Evolutionary conservation across 2,113 vertebrate species (phyloP).

Genomic region (Gavialis gangeticus): DNA sequence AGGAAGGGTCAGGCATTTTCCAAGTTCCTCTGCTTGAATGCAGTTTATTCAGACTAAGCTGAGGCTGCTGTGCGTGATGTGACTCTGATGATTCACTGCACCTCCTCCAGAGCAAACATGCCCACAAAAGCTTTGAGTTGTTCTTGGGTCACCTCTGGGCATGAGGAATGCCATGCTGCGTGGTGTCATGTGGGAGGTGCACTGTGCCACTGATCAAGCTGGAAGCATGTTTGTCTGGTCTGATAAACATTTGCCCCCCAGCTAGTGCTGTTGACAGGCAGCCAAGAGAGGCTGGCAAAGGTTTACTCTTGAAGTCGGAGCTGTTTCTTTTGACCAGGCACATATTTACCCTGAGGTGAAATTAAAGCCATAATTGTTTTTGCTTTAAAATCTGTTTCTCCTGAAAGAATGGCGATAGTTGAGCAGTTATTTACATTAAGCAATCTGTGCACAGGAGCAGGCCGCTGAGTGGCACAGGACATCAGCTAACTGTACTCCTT

Average conservation of each 20-base stretch:
- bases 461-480: fast-evolving
- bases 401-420: not conserved
- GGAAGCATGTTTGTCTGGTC: not conserved
- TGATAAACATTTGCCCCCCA: not conserved
- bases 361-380: not conserved
- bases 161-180: not conserved
- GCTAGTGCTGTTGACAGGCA: fast-evolving
- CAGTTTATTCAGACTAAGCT: not conserved
- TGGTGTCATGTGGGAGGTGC: not conserved
- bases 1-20: conserved; percentile 41
- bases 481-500: not conserved
- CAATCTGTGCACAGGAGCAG: not conserved
- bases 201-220: not conserved
- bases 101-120: not conserved
- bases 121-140: not conserved
- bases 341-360: not conserved
- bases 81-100: not conserved
- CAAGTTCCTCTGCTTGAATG: conserved; percentile 36
- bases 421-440: not conserved
- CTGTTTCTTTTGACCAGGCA: not conserved
- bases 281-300: not conserved
- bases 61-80: not conserved
- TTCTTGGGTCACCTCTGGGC: not conserved
- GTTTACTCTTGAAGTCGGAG: not conserved
- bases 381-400: not conserved